Evolutionary conservation across 2,888 invertebrate genomes (phyloP).

Genomic region (Netelia inedita): DNA sequence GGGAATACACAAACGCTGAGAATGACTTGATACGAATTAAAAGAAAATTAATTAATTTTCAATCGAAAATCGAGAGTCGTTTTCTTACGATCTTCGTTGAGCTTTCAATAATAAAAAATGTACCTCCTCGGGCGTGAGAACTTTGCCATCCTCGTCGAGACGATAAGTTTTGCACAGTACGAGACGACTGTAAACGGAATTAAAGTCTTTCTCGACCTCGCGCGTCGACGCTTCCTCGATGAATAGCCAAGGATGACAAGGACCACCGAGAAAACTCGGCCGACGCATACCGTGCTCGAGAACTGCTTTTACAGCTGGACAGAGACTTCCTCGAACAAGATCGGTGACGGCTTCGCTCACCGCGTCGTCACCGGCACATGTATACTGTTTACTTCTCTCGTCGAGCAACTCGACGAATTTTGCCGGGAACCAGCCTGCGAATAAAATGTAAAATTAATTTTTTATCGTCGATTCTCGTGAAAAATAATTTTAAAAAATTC

Average conservation of each 20-base stretch:
- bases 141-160: slow-evolving; percentile 99
- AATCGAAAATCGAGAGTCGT: background rate
- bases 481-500: background rate
- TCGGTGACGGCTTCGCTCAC: slow-evolving; percentile 99
- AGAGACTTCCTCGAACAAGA: slow-evolving; percentile 96
- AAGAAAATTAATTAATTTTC: slow-evolving; percentile 8
- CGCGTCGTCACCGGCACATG: slow-evolving; percentile 98
- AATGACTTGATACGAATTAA: slow-evolving; percentile 36
- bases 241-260: slow-evolving; percentile 99
- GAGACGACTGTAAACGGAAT: slow-evolving; percentile 98
- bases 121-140: slow-evolving; percentile 98
- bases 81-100: too few species aligned
- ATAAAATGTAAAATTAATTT: slow-evolving; percentile 48
- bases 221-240: slow-evolving; percentile 98
- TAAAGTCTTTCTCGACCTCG: slow-evolving; percentile 99
- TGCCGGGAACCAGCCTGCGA: slow-evolving; percentile 97
- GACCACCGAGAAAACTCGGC: slow-evolving; percentile 94
- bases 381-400: slow-evolving; percentile 96
- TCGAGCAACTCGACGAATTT: slow-evolving; percentile 98
- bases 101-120: background rate
- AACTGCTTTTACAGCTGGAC: slow-evolving; percentile 97
- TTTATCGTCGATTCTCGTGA: background rate
- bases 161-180: slow-evolving; percentile 99
- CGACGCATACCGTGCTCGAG: slow-evolving; percentile 97
- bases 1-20: slow-evolving; percentile 53